Percentiles rank a stretch among this genome's conserved stretches.
Conservation (phyloP, 2,113 vertebrate species). For the Notechis scutatus region DNA sequence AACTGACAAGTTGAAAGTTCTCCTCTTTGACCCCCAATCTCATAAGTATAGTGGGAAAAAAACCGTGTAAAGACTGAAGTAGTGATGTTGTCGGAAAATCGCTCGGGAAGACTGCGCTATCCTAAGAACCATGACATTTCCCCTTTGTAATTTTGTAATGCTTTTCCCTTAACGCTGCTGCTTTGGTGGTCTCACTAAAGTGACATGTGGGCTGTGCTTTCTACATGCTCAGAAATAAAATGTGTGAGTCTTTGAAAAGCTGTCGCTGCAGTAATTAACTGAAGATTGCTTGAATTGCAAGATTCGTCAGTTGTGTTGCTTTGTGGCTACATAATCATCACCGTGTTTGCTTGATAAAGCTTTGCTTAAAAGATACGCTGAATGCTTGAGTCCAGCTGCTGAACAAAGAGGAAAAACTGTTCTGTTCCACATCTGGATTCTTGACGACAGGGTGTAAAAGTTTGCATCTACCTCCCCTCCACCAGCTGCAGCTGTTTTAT, state of each 20-base stretch:
- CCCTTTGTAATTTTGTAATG: constrained; percentile 24
- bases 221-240: constrained; percentile 21
- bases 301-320: constrained; percentile 46
- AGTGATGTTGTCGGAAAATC: constrained; percentile 28
- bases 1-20: not conserved
- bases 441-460: constrained; percentile 62
- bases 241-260: constrained; percentile 17
- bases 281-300: constrained; percentile 43
- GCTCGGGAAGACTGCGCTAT: constrained; percentile 28
- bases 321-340: constrained; percentile 47
- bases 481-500: constrained; percentile 80
- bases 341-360: constrained; percentile 58
- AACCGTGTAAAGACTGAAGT: not conserved
- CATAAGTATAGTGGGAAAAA: not conserved
- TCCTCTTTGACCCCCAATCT: not conserved
- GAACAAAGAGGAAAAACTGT: constrained; percentile 38
- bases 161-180: constrained; percentile 28
- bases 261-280: constrained; percentile 36
- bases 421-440: constrained; percentile 72
- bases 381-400: constrained; percentile 59
- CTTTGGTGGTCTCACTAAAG: constrained; percentile 55
- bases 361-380: constrained; percentile 49
- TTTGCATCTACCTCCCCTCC: constrained; percentile 75
- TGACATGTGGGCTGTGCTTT: constrained; percentile 45
- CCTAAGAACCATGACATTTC: constrained; percentile 25